These are phyloP conservation scores for Drosophila nigrodunni DNA, from an alignment of 1,140 invertebrate genomes.

Conservation along the genomic window DNA sequence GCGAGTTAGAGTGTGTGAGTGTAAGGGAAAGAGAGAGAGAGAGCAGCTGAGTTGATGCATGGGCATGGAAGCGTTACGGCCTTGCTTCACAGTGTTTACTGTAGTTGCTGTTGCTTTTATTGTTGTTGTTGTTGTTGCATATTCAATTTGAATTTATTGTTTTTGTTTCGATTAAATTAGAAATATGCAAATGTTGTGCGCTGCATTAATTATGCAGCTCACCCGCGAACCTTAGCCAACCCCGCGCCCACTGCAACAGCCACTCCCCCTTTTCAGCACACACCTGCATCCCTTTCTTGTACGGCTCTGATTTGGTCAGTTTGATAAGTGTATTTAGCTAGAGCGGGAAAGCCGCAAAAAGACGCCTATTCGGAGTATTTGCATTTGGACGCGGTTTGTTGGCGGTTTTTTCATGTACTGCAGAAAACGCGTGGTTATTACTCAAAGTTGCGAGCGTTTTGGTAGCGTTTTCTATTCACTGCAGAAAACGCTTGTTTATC, in stretches of 20 bases:
- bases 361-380: background rate
- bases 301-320: constrained; percentile 1
- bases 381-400: no score
- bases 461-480: no score
- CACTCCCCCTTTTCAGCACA: background rate
- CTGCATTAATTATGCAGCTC: constrained; percentile 71
- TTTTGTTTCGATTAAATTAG: constrained; percentile 83
- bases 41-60: background rate
- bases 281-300: background rate
- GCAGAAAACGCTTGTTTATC: no score
- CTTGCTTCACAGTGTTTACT: constrained; percentile 33
- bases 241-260: background rate
- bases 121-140: constrained; percentile 29
- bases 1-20: background rate
- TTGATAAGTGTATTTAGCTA: background rate
- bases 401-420: no score
- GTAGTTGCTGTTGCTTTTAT: constrained; percentile 34
- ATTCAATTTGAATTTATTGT: constrained; percentile 61
- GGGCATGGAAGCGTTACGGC: constrained; percentile 30
- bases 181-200: constrained; percentile 80
- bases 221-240: no score
- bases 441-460: background rate
- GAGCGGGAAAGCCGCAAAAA: background rate
- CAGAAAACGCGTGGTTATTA: background rate
- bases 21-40: background rate